Conservation (phyloP, 2,888 invertebrate genomes). For the Pseudococcus longispinus region DNA sequence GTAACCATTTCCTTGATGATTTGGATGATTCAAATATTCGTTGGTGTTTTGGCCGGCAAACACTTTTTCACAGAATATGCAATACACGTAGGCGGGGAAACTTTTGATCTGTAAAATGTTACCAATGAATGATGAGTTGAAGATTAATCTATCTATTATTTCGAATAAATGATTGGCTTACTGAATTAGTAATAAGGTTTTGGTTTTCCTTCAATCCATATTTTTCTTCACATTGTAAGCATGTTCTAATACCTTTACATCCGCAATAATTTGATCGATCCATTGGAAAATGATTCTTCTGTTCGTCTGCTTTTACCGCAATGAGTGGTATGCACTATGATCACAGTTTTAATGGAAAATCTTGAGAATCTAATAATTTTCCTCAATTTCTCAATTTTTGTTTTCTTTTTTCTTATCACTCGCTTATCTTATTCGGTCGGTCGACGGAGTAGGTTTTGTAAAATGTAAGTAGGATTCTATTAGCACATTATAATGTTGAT, state of each 20-base stretch:
- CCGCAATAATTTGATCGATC: slow-evolving; percentile 80
- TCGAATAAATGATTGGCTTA: slow-evolving; percentile 37
- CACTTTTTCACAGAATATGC: slow-evolving; percentile 76
- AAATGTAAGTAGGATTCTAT: not conserved
- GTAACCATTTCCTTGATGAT: slow-evolving; percentile 70
- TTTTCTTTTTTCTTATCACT: not conserved
- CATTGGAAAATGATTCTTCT: slow-evolving; percentile 63
- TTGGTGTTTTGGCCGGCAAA: slow-evolving; percentile 77
- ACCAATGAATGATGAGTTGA: not conserved
- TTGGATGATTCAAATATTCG: slow-evolving; percentile 71
- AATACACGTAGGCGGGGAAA: slow-evolving; percentile 70
- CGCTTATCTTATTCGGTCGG: not conserved
- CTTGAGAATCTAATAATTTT: not conserved
- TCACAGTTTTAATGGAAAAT: not conserved
- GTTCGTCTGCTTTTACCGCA: not conserved
- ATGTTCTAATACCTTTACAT: slow-evolving; percentile 91
- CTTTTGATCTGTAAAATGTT: slow-evolving; percentile 65
- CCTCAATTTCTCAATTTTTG: not conserved
- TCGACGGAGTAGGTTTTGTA: not conserved
- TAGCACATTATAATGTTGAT: not conserved
- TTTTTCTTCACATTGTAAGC: slow-evolving; percentile 82
- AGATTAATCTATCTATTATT: too few relatives aligned
- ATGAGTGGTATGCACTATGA: not conserved
- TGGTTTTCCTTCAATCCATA: slow-evolving; percentile 64
- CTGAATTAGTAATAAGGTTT: slow-evolving; percentile 31